Conservation (phyloP, 2,797 vertebrate species). For the Chrosomus eos region DNA sequence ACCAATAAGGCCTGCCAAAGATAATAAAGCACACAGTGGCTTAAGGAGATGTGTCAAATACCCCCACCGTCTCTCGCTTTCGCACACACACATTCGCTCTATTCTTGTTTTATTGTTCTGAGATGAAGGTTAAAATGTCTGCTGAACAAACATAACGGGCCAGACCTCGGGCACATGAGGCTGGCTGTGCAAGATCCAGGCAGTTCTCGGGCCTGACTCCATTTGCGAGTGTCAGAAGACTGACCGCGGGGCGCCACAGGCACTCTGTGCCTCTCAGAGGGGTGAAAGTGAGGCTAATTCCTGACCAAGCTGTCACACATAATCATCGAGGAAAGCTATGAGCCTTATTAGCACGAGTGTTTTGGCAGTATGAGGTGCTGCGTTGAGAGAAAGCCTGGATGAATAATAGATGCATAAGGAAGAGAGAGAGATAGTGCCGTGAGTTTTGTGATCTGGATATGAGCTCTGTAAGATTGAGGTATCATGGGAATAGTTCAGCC, state of each 20-base stretch:
- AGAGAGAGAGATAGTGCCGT: background rate
- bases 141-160: slow-evolving; percentile 82
- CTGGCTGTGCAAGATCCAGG: slow-evolving; percentile 26
- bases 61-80: slow-evolving; percentile 62
- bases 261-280: slow-evolving; percentile 62
- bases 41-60: slow-evolving; percentile 85
- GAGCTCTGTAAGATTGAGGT: slow-evolving; percentile 6
- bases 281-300: slow-evolving; percentile 72
- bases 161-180: slow-evolving; percentile 45
- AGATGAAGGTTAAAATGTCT: slow-evolving; percentile 85
- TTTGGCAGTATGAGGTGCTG: slow-evolving; percentile 72
- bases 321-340: slow-evolving; percentile 76
- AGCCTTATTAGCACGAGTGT: slow-evolving; percentile 72
- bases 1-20: slow-evolving; percentile 85
- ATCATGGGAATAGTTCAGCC: slow-evolving; percentile 5
- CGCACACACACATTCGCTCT: slow-evolving; percentile 46
- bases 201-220: slow-evolving; percentile 58
- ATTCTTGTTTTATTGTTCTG: slow-evolving; percentile 81
- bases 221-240: slow-evolving; percentile 68
- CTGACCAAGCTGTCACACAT: slow-evolving; percentile 75
- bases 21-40: slow-evolving; percentile 84
- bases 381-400: slow-evolving; percentile 68
- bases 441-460: slow-evolving; percentile 61
- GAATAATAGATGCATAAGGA: slow-evolving; percentile 65
- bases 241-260: slow-evolving; percentile 64